Conservation (phyloP, 2,888 invertebrate species). For the Hypercompe scribonia region DNA sequence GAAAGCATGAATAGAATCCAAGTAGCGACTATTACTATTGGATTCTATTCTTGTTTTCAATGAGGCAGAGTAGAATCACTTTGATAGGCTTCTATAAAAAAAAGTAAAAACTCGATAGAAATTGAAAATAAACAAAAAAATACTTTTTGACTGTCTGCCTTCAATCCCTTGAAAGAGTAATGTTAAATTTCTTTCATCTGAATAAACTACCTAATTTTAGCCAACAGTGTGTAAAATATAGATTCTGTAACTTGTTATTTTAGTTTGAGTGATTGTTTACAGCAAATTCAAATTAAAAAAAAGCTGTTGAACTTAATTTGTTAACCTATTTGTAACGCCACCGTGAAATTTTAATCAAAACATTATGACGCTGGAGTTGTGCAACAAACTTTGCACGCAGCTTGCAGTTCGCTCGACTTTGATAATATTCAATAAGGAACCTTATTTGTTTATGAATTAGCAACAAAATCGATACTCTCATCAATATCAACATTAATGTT, state of each 20-base stretch:
- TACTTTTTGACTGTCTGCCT: too few relatives aligned
- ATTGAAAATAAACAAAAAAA: too few relatives aligned
- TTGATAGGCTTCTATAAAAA: too few relatives aligned
- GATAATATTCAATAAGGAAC: slow-evolving; percentile 20
- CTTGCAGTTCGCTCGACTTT: slow-evolving; percentile 28
- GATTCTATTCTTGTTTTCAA: too few relatives aligned
- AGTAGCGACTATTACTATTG: too few relatives aligned
- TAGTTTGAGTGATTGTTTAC: neutral
- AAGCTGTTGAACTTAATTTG: too few relatives aligned
- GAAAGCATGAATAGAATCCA: too few relatives aligned
- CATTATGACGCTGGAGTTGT: slow-evolving; percentile 40
- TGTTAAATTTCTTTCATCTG: too few relatives aligned
- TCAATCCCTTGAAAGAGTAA: too few relatives aligned
- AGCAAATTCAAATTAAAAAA: neutral
- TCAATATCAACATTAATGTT: neutral
- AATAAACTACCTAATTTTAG: too few relatives aligned
- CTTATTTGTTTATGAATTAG: slow-evolving; percentile 22
- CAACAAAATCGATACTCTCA: neutral
- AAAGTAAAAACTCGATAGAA: too few relatives aligned
- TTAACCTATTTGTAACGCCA: slow-evolving; percentile 22
- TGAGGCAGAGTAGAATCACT: too few relatives aligned
- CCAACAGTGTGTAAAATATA: neutral
- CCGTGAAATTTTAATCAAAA: slow-evolving; percentile 47
- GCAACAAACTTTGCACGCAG: slow-evolving; percentile 37
- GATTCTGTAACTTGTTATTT: neutral